Percentiles rank a stretch among this genome's conserved stretches.
Conservation (phyloP, 2,888 invertebrate genomes). For the Melinopterus prodromus region DNA sequence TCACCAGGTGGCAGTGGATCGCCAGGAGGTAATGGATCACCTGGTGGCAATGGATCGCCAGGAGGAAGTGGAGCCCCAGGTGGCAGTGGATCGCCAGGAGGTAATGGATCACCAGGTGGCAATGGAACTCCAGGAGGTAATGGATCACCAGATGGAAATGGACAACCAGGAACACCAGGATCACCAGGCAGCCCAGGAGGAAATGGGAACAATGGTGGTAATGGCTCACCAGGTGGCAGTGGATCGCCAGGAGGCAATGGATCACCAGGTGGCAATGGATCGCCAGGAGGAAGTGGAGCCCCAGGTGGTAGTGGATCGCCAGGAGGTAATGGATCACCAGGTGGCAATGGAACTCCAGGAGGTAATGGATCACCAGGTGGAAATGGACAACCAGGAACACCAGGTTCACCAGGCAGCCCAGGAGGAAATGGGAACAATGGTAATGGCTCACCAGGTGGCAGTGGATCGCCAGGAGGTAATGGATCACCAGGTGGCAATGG, state of each 20-base stretch:
- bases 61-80: too few species aligned
- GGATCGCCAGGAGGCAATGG: constrained; percentile 32
- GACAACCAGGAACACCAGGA: too few species aligned
- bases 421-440: constrained; percentile 31
- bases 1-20: constrained; percentile 30
- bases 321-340: constrained; percentile 31
- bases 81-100: too few species aligned
- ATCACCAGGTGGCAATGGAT: too few species aligned
- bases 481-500: constrained; percentile 30
- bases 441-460: constrained; percentile 28
- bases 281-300: too few species aligned
- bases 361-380: too few species aligned
- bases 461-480: constrained; percentile 33
- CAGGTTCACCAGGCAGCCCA: too few species aligned
- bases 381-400: constrained; percentile 13
- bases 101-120: constrained; percentile 34
- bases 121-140: constrained; percentile 20
- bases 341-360: constrained; percentile 32
- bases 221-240: constrained; percentile 25
- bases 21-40: constrained; percentile 28
- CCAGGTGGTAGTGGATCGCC: too few species aligned
- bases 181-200: too few species aligned
- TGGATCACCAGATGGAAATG: too few species aligned
- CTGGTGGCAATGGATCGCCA: too few species aligned
- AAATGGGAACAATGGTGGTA: too few species aligned